Conservation (phyloP, 2,797 vertebrate species). For the Poeciliopsis gracilis region DNA sequence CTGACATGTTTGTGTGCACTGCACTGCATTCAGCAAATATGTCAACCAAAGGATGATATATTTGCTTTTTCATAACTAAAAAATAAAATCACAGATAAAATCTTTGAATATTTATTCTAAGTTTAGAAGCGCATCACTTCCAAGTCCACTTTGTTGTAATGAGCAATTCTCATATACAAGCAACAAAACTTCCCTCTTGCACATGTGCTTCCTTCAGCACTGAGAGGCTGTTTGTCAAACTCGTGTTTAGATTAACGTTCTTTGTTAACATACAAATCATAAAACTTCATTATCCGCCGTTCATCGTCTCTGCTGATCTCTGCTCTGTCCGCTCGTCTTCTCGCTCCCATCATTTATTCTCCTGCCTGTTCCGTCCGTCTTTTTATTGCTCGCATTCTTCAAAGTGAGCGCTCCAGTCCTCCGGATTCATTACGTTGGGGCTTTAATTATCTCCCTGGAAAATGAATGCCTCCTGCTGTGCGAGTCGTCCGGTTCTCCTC, state of each 20-base stretch:
- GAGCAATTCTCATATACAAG: background rate
- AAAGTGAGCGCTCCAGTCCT: conserved; percentile 29
- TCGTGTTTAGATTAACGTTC: conserved; percentile 8
- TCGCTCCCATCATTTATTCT: conserved; percentile 28
- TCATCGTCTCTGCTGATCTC: conserved; percentile 19
- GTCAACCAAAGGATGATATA: background rate
- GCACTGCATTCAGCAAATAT: background rate
- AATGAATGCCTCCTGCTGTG: conserved; percentile 26
- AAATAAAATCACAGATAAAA: background rate
- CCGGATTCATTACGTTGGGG: conserved; percentile 33
- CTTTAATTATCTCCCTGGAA: conserved; percentile 48
- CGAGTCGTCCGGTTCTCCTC: conserved; percentile 27
- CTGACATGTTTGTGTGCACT: background rate
- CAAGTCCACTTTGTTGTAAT: background rate
- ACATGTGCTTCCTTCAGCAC: background rate
- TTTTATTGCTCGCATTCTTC: conserved; percentile 57
- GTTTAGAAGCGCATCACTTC: background rate
- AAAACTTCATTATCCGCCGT: conserved; percentile 39
- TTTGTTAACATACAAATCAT: conserved; percentile 52
- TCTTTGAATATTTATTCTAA: background rate
- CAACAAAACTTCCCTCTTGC: too few relatives aligned
- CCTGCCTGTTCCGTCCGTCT: conserved; percentile 4
- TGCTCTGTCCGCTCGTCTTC: background rate
- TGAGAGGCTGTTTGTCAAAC: background rate
- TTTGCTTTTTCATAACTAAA: background rate